Base-by-base conservation (phyloP, 2,797 vertebrate species). In the Centroberyx gerrardi region DNA sequence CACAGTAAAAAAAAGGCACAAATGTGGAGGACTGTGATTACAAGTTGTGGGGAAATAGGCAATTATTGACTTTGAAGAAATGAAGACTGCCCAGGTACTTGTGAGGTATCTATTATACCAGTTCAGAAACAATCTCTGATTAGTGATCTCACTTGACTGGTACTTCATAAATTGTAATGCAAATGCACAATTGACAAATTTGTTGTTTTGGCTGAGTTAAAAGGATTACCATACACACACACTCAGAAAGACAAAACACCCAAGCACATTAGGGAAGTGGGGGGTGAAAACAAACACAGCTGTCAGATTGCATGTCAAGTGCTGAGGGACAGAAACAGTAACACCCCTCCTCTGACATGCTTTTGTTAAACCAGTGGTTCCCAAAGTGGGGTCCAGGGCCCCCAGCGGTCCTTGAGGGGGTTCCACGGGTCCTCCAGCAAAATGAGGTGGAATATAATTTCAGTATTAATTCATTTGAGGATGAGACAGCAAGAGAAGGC, bases 241-340 rank as follows among this genome's bases (percentile, higher is more conserved):
- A 48, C 4, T 0, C 2, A 59, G 22, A 44, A 12, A 7, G 9
- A 61, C 7, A 49, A 42, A 58, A 55, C 1, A 49, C 1, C 31
- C 18, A 31, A 66, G 5, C 5, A 58, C 60, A 67, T n/a, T 3
- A 40, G 22, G 12, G 54, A 62, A 15, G 59, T 15, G 53, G 36
- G 13, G 72, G 13, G 62, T 48, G 46, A 68, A 59, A 46, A 65
- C 60, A 62, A 36, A 58, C 48, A 61, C 66, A 61, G 62, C 65
- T 74, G 72, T 36, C 3, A 55, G 44, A 56, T 48, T 14, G 12
- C 28, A 46, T 27, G 22, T 14, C 33, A 64, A 60, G 48, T 22
- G 52, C 8, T 10, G 14, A 60, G 28, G 22, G 10, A 67, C 65
- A 61, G 48, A 3, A 60, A 53, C 33, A 56, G 31, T n/a, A 22